Percentiles rank a stretch among this genome's conserved stretches.
These are phyloP conservation scores for Streptopelia turtur DNA, from an alignment of 2,797 vertebrate species.

Conservation along the genomic window DNA sequence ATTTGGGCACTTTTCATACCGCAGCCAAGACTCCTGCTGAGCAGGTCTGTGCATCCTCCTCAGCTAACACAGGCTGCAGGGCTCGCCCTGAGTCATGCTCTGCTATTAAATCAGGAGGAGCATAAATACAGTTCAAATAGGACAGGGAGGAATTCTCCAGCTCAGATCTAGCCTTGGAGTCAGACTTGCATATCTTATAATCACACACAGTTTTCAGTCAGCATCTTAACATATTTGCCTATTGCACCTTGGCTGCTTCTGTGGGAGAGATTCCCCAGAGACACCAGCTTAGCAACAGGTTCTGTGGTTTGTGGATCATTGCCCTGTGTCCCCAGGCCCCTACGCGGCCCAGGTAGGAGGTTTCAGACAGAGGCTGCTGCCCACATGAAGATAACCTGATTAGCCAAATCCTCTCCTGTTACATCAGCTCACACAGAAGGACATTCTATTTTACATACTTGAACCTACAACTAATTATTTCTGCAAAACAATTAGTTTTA, in stretches of 20 bases:
- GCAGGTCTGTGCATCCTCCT: not conserved
- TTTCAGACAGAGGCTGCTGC: not conserved
- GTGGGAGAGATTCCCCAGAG: not conserved
- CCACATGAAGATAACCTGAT: not conserved
- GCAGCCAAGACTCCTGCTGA: not conserved
- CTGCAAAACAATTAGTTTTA: not conserved
- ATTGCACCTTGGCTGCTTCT: not conserved
- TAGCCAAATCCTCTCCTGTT: not conserved
- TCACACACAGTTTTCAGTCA: not conserved
- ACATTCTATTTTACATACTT: not conserved
- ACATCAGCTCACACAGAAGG: not conserved
- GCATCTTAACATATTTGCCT: not conserved
- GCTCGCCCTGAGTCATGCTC: not conserved
- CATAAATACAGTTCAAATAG: not conserved
- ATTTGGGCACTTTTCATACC: not conserved
- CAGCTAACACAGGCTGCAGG: not conserved
- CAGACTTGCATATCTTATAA: not conserved
- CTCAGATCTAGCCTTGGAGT: not conserved
- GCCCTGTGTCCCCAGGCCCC: not conserved
- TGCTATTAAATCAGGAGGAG: not conserved
- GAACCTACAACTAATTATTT: not conserved
- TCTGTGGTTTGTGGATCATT: not conserved
- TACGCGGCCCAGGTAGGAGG: not conserved
- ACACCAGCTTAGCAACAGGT: not conserved
- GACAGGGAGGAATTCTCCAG: not conserved